Base-by-base conservation (phyloP, 1,140 invertebrate species). In the Apolygus lucorum region DNA sequence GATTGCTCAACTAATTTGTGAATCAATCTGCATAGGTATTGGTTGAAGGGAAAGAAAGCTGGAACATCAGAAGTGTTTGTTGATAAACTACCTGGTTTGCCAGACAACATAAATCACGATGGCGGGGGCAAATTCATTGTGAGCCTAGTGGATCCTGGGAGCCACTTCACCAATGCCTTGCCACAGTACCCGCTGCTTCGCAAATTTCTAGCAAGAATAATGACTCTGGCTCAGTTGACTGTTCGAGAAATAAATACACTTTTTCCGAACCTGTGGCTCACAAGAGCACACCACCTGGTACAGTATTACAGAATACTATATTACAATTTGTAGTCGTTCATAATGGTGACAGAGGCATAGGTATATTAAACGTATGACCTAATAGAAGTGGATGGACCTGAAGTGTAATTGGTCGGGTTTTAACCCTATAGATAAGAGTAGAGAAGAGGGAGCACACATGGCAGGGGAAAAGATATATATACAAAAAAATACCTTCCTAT, bases 31-130 rank as follows among this genome's bases (percentile, higher is more conserved):
- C 34, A 42, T 29, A 87, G 90, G 76, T 88, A 91, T 79, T 84
- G 91, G 77, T 76, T 93, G 62, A 85, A 85, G 77, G 88, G 92
- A 17, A 79, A 84, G 1, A 90, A 90, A 70, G 84, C 85, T 74
- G 90, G 90, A n/a, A 82, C 83, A 70, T 76, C 77, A 1, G 91
- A 93, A 75, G 78, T 90, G 0, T 89, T 93, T 75, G 75, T 87
- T n/a, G 86, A 90, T 75, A 87, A 87, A 63, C 79, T 95, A 69
- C 91, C 92, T 63, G 92, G 92, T 74, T 68, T 83, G 4, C 89
- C 90, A n/a, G 92, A 95, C 77, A 93, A 93, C 77, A 77, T 93
- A 14, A 8, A 59, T 59, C 54, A 14, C 22, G 54, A 11, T 67
- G 8, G 83, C 87, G 74, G 76, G 79, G 1, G 22, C 8, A 59